Evolutionary conservation across 2,888 invertebrate species (phyloP), one percentile per base, ranked within the genome.

Genomic region (Germaria angustata): DNA sequence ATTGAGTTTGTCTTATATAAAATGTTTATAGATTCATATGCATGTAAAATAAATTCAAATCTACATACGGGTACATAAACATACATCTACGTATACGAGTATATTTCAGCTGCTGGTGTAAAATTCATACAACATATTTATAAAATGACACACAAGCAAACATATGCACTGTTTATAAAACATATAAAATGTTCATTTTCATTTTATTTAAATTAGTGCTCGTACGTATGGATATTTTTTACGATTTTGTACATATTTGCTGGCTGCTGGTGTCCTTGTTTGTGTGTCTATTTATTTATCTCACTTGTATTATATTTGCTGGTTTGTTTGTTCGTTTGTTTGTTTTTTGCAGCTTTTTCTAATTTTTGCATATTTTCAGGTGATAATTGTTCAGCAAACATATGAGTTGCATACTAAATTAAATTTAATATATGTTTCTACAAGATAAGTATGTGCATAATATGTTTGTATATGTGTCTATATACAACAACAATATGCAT

Each of bases 301-400:
- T 65, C 59, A 78, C 72, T 63, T 32, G 39, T 76, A 36, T 57
- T 41, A 39, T 57, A 28, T 28, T 36, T 22, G 36, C 22, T 36
- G 5, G 5, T 57, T 57, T 55, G 32, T 57, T 65, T 84, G n/a
- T n/a, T n/a, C n/a, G n/a, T n/a, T n/a, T n/a, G n/a, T n/a, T n/a
- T n/a, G n/a, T n/a, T 80, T 81, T 79, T 84, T 66, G 59, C 77
- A 53, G 84, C 71, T 78, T 83, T 65, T 81, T 86, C 89, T 90
- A 90, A 89, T 89, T 90, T 89, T 88, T 90, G 88, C 89, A 89
- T 89, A 89, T 89, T 89, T 90, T 88, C 90, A 90, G 90, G 89
- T 89, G 90, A 89, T 89, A 89, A 89, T 90, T 89, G 90, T 85
- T 90, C 90, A 88, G 86, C 89, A 87, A 86, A 87, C 90, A 90